These are phyloP conservation scores for Poecilus cupreus DNA, from an alignment of 2,888 invertebrate species.

Conservation along the genomic window DNA sequence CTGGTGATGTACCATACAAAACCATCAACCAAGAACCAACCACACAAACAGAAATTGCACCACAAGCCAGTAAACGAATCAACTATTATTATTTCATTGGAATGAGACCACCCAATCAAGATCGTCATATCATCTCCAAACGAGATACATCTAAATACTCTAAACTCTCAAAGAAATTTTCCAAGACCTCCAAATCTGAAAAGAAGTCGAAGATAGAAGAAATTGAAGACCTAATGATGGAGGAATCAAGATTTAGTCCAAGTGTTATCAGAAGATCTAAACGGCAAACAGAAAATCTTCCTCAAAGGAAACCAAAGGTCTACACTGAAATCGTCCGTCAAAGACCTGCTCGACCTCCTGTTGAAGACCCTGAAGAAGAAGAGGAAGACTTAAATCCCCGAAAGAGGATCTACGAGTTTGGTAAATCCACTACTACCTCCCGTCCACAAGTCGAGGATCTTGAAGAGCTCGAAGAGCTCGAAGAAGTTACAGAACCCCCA, in stretches of 20 bases:
- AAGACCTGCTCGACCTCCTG: slow-evolving; percentile 62
- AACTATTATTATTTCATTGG: slow-evolving; percentile 69
- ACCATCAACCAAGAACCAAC: slow-evolving; percentile 50
- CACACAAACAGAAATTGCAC: not conserved
- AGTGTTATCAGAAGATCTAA: not conserved
- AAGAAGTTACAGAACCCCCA: slow-evolving; percentile 61
- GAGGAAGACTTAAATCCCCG: slow-evolving; percentile 59
- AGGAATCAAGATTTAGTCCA: slow-evolving; percentile 3
- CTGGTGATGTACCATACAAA: not conserved
- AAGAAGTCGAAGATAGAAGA: slow-evolving; percentile 1
- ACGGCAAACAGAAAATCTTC: too few relatives aligned
- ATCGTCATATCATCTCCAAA: slow-evolving; percentile 64
- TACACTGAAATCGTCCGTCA: slow-evolving; percentile 62
- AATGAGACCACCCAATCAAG: slow-evolving; percentile 69
- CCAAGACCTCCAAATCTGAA: slow-evolving; percentile 35
- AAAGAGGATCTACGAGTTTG: slow-evolving; percentile 65
- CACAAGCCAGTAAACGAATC: slow-evolving; percentile 55
- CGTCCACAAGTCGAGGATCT: slow-evolving; percentile 64
- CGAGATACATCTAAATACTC: too few relatives aligned
- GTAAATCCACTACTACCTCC: slow-evolving; percentile 60
- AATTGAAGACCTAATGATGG: slow-evolving; percentile 9
- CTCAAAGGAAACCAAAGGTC: not conserved
- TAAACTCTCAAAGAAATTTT: not conserved
- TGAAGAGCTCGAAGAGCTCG: slow-evolving; percentile 65
- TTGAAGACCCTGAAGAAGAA: slow-evolving; percentile 59